Evolutionary conservation across 1,140 invertebrate genomes (phyloP).

Genomic region (Drosophila orosa): DNA sequence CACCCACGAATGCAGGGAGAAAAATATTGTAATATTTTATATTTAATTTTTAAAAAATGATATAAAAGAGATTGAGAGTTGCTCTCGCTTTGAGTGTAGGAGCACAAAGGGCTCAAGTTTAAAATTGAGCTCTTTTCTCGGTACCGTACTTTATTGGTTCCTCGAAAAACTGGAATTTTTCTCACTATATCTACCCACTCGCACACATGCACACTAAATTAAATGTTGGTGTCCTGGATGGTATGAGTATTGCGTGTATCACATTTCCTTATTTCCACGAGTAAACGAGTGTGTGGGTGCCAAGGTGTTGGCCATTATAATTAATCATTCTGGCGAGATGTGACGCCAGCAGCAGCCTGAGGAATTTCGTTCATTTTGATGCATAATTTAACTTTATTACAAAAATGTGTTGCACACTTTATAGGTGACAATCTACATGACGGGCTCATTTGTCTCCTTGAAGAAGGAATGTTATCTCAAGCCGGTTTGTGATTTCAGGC

Average conservation of each 20-base stretch:
- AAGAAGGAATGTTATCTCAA: slow-evolving; percentile 7
- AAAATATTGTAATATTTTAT: background rate
- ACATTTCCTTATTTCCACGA: slow-evolving; percentile 28
- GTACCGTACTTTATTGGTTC: background rate
- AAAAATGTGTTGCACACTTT: slow-evolving; percentile 63
- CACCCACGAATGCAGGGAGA: background rate
- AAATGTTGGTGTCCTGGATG: slow-evolving; percentile 7
- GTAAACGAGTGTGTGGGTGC: slow-evolving; percentile 2
- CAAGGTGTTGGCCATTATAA: slow-evolving; percentile 60
- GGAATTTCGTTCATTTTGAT: slow-evolving; percentile 65
- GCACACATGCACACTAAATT: slow-evolving; percentile 1
- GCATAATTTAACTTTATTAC: slow-evolving; percentile 74
- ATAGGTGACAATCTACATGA: slow-evolving; percentile 28
- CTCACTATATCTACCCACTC: background rate
- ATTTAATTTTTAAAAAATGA: too few relatives aligned
- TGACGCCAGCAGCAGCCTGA: slow-evolving; percentile 37
- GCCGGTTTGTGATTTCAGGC: slow-evolving; percentile 22
- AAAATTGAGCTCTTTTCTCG: background rate
- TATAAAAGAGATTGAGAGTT: too few relatives aligned
- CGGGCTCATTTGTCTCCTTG: slow-evolving; percentile 29
- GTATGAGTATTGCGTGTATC: slow-evolving; percentile 2
- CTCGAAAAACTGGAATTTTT: background rate
- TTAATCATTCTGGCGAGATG: slow-evolving; percentile 63
- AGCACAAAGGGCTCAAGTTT: too few relatives aligned
- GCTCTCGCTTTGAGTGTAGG: too few relatives aligned